Conservation (phyloP, 2,888 invertebrate genomes). For the Copidosoma aretas region DNA sequence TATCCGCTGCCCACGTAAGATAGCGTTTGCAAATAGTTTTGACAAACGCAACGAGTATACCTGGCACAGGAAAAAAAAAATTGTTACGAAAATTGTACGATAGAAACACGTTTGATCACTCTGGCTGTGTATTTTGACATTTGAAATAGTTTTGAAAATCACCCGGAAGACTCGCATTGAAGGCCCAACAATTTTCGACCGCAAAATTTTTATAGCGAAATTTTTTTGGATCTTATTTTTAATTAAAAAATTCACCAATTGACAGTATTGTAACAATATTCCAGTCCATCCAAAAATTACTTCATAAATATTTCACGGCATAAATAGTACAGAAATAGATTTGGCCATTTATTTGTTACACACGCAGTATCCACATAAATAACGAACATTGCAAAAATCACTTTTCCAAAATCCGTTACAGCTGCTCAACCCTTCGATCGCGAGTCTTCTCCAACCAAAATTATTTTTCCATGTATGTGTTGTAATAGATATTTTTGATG, state of each 20-base stretch:
- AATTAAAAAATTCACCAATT: conserved; percentile 15
- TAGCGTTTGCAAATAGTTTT: conserved; percentile 32
- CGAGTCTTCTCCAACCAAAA: conserved; percentile 24
- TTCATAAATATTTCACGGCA: conserved; percentile 24
- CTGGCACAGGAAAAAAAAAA: conserved; percentile 22
- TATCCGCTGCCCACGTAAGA: conserved; percentile 26
- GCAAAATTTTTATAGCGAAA: conserved; percentile 28
- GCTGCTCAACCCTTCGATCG: conserved; percentile 35
- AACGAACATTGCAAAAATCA: conserved; percentile 5
- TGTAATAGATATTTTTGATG: conserved; percentile 4
- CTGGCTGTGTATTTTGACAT: conserved; percentile 13
- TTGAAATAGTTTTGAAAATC: conserved; percentile 24
- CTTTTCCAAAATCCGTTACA: conserved; percentile 38
- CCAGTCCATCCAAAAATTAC: conserved; percentile 25
- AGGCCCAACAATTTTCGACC: conserved; percentile 29
- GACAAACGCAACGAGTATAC: conserved; percentile 30
- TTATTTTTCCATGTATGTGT: conserved; percentile 15
- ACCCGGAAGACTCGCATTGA: conserved; percentile 28
- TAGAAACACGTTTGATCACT: conserved; percentile 1
- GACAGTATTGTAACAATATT: conserved; percentile 33
- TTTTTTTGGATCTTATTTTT: conserved; percentile 14
- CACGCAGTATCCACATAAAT: not conserved
- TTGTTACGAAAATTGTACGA: conserved; percentile 23
- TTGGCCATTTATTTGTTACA: conserved; percentile 19
- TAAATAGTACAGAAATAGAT: conserved; percentile 14